Percentiles rank a stretch among this genome's conserved stretches.
Conservation (phyloP, 2,113 vertebrate genomes). For the Gobiocypris rarus region DNA sequence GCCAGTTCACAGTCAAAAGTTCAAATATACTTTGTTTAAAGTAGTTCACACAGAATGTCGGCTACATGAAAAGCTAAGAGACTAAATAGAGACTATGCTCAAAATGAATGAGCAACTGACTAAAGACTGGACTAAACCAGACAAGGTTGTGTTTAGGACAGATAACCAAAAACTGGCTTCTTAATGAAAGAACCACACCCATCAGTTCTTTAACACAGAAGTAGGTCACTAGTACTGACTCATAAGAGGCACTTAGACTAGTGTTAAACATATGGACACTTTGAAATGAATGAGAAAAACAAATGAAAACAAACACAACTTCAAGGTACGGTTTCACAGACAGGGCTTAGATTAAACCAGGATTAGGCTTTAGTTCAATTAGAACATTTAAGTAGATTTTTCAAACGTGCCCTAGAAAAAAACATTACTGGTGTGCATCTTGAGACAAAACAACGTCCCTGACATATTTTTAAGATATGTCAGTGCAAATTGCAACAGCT, state of each 20-base stretch:
- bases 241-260: not conserved
- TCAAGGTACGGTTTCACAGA: not conserved
- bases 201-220: not conserved
- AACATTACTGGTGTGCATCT: too few relatives aligned
- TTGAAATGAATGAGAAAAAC: not conserved
- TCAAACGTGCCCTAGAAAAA: too few relatives aligned
- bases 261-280: conserved; percentile 23
- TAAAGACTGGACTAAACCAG: not conserved
- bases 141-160: not conserved
- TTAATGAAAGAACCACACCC: conserved; percentile 30
- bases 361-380: too few relatives aligned
- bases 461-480: too few relatives aligned
- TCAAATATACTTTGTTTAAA: not conserved
- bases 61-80: not conserved
- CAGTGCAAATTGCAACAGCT: too few relatives aligned
- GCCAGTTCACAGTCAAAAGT: not conserved
- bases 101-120: not conserved
- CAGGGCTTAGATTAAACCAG: too few relatives aligned
- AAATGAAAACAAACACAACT: not conserved
- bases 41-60: not conserved
- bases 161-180: conserved; percentile 24
- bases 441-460: too few relatives aligned
- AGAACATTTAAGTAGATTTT: too few relatives aligned
- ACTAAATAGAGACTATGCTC: not conserved
- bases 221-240: conserved; percentile 6